A percentile compares a stretch with the other conserved stretches of the same genome.
phyloP scores from a whole-genome alignment of 2,888 invertebrate genomes.

The Conchocele bisecta region DNA sequence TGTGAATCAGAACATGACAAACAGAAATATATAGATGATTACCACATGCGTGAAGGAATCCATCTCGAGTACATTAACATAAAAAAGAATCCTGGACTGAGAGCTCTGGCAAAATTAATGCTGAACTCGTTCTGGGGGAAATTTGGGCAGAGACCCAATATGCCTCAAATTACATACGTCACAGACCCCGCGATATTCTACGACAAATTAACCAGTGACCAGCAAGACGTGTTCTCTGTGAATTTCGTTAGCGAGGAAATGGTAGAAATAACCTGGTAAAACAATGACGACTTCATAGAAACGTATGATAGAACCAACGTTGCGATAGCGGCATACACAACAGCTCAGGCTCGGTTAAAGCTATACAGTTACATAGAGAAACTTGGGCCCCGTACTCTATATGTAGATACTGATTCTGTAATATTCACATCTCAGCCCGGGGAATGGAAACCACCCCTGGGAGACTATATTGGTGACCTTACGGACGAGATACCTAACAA shows the following conservation, averaged over 20 bases:
- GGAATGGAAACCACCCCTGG: conserved; percentile 62
- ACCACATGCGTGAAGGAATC: too few relatives aligned
- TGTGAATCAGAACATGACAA: too few relatives aligned
- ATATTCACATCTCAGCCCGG: conserved; percentile 31
- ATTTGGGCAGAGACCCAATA: conserved; percentile 42
- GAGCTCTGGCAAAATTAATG: conserved; percentile 33
- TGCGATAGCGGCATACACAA: conserved; percentile 21
- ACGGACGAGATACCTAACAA: conserved; percentile 76
- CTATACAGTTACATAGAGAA: conserved; percentile 27
- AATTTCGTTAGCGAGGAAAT: conserved; percentile 41
- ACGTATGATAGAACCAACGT: conserved; percentile 11
- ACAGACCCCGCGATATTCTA: conserved; percentile 20
- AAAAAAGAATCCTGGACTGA: conserved; percentile 33
- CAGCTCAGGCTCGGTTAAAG: conserved; percentile 30
- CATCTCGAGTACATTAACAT: conserved; percentile 31
- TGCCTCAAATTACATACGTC: conserved; percentile 33
- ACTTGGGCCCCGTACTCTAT: conserved; percentile 28
- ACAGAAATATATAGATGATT: too few relatives aligned
- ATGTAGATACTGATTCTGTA: conserved; percentile 54
- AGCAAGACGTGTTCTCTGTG: conserved; percentile 35
- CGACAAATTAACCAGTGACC: conserved; percentile 40
- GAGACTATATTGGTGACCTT: conserved; percentile 78
- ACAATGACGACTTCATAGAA: conserved; percentile 20
- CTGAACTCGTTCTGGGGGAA: conserved; percentile 51
- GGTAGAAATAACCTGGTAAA: conserved; percentile 25